Conservation (phyloP, 2,888 invertebrate species). For the Ptilodon capucinus region DNA sequence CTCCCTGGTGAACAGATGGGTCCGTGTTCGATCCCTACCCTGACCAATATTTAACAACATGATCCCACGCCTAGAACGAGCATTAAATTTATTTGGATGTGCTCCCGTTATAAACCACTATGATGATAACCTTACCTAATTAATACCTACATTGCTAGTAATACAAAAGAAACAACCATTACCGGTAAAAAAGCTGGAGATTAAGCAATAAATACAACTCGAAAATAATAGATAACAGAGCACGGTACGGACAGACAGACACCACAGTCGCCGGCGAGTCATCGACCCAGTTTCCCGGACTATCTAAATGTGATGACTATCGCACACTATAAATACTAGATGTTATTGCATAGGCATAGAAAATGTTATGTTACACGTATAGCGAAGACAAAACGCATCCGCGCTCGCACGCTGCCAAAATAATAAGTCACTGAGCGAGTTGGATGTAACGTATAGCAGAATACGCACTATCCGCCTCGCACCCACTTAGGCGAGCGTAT, state of each 20-base stretch:
- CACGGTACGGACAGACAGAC: slow-evolving; percentile 12
- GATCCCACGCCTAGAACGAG: too few species aligned
- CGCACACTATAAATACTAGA: slow-evolving; percentile 65
- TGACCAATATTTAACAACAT: too few species aligned
- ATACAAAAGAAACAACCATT: too few species aligned
- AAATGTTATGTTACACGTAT: slow-evolving; percentile 41
- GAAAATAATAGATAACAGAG: slow-evolving; percentile 10
- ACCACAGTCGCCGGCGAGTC: slow-evolving; percentile 54
- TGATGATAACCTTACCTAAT: too few species aligned
- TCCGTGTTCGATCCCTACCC: too few species aligned
- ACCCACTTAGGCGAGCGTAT: too few species aligned
- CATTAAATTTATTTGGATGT: too few species aligned
- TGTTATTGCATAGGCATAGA: too few species aligned
- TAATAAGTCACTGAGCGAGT: slow-evolving; percentile 56
- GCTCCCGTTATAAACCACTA: too few species aligned
- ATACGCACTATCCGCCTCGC: slow-evolving; percentile 44
- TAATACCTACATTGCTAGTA: too few species aligned
- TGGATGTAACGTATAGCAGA: slow-evolving; percentile 38
- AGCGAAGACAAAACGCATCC: slow-evolving; percentile 68
- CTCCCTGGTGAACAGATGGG: too few species aligned
- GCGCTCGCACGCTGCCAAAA: slow-evolving; percentile 68
- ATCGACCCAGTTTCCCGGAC: slow-evolving; percentile 67
- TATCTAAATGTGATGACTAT: slow-evolving; percentile 62
- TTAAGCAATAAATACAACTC: background rate
- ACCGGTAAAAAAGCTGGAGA: background rate